A percentile compares a stretch with the other conserved stretches of the same genome.
Evolutionary conservation across 2,113 vertebrate genomes (phyloP).

Genomic region (Maccullochella peelii): DNA sequence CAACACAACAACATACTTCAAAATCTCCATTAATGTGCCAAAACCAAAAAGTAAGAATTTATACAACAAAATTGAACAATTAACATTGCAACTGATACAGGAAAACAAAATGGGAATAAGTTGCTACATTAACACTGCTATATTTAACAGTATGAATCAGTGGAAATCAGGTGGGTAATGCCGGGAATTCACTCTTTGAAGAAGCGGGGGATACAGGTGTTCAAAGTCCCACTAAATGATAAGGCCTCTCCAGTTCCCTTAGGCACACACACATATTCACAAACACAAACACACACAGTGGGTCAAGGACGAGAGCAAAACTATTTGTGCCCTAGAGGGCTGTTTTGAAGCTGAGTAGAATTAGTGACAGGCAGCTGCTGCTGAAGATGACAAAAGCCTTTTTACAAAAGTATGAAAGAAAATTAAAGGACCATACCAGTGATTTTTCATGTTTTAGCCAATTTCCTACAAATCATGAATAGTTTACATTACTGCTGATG

Average conservation of each 20-base stretch:
- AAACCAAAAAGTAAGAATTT: neutral
- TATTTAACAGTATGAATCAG: constrained; percentile 37
- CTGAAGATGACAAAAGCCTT: constrained; percentile 13
- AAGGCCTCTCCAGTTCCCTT: constrained; percentile 59
- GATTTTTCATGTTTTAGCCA: neutral
- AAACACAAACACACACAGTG: constrained; percentile 57
- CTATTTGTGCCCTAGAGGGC: constrained; percentile 47
- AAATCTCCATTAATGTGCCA: neutral
- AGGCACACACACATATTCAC: constrained; percentile 3
- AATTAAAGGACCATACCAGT: neutral
- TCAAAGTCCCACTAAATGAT: constrained; percentile 84
- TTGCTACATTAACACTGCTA: constrained; percentile 61
- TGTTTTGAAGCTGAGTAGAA: constrained; percentile 33
- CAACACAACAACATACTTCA: neutral
- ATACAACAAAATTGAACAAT: constrained; percentile 12
- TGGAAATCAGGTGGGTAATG: constrained; percentile 49
- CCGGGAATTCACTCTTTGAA: constrained; percentile 63
- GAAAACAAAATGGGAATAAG: neutral
- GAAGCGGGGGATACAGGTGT: constrained; percentile 84
- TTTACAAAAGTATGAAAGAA: neutral
- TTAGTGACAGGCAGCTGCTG: neutral
- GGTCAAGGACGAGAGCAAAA: constrained; percentile 73
- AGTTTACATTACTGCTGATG: too few species aligned
- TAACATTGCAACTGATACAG: neutral
- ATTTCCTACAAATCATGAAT: too few species aligned